phyloP scores from a whole-genome alignment of 2,797 vertebrate species.

The Gymnothorax reevesii region DNA sequence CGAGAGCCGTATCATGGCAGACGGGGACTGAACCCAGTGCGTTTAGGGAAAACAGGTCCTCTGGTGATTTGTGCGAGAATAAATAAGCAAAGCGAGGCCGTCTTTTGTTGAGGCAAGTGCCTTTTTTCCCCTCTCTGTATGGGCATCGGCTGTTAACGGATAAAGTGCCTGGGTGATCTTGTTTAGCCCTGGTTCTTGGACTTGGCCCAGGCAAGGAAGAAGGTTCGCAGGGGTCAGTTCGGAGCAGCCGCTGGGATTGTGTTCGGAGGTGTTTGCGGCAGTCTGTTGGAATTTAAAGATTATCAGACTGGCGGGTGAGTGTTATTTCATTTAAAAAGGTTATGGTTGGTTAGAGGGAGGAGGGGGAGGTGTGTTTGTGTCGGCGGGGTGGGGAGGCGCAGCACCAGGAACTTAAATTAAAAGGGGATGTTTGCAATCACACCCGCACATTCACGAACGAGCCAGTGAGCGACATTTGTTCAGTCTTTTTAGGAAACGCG shows the following conservation, averaged over 20 bases:
- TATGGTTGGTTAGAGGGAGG: slow-evolving; percentile 38
- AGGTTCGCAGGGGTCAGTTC: slow-evolving; percentile 62
- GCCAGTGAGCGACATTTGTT: slow-evolving; percentile 35
- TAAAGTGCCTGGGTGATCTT: slow-evolving; percentile 56
- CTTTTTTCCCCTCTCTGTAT: slow-evolving; percentile 56
- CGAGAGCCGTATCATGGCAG: slow-evolving; percentile 55
- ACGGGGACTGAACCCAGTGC: slow-evolving; percentile 51
- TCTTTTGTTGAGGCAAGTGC: slow-evolving; percentile 90
- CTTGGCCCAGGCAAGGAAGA: slow-evolving; percentile 62
- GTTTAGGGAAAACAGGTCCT: slow-evolving; percentile 42
- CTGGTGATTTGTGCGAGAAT: slow-evolving; percentile 58
- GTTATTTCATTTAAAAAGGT: slow-evolving; percentile 48
- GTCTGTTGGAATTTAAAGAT: slow-evolving; percentile 70
- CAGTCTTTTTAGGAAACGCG: slow-evolving; percentile 44
- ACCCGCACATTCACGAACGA: slow-evolving; percentile 47
- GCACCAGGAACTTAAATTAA: slow-evolving; percentile 51
- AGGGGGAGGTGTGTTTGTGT: slow-evolving; percentile 46
- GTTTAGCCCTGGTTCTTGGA: slow-evolving; percentile 64
- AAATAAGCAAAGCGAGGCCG: slow-evolving; percentile 74
- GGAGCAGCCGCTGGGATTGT: slow-evolving; percentile 60
- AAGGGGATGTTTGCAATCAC: slow-evolving; percentile 37
- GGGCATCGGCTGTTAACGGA: slow-evolving; percentile 54
- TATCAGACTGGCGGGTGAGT: slow-evolving; percentile 82
- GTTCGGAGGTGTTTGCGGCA: slow-evolving; percentile 72
- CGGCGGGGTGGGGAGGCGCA: slow-evolving; percentile 43